Evolutionary conservation across 1,140 invertebrate genomes (phyloP).

Genomic region (Hypothenemus hampei): DNA sequence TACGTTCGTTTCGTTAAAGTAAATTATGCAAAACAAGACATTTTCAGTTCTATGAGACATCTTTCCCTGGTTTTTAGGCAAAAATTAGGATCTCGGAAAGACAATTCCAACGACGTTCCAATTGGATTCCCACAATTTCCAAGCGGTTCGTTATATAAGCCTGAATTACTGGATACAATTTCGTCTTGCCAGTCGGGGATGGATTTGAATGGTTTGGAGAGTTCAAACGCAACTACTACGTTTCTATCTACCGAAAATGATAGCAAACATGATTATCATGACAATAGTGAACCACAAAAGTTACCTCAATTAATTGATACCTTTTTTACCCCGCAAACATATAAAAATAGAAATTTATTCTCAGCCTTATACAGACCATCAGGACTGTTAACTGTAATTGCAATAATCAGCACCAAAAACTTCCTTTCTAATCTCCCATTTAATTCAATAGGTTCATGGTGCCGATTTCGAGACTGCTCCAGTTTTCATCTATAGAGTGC

Average conservation of each 20-base stretch:
- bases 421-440: no score
- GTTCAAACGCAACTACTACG: not conserved
- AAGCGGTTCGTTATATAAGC: conserved; percentile 38
- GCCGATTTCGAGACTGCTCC: conserved; percentile 61
- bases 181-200: conserved; percentile 3
- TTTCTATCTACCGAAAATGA: not conserved
- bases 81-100: conserved; percentile 47
- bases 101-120: conserved; percentile 42
- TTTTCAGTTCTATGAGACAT: not conserved
- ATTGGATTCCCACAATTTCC: no score
- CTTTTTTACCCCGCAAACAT: conserved; percentile 49
- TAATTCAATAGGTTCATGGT: conserved; percentile 51
- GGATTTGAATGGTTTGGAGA: not conserved
- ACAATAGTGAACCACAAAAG: conserved; percentile 39
- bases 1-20: conserved; percentile 56
- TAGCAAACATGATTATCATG: not conserved
- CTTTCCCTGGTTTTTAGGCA: conserved; percentile 42
- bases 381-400: conserved; percentile 50
- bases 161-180: not conserved
- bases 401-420: no score
- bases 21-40: not conserved
- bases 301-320: conserved; percentile 45
- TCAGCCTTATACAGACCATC: conserved; percentile 49
- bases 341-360: conserved; percentile 49
- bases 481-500: conserved; percentile 65